Conservation (phyloP, 2,888 invertebrate genomes). For the Himalopsyche anomala region DNA sequence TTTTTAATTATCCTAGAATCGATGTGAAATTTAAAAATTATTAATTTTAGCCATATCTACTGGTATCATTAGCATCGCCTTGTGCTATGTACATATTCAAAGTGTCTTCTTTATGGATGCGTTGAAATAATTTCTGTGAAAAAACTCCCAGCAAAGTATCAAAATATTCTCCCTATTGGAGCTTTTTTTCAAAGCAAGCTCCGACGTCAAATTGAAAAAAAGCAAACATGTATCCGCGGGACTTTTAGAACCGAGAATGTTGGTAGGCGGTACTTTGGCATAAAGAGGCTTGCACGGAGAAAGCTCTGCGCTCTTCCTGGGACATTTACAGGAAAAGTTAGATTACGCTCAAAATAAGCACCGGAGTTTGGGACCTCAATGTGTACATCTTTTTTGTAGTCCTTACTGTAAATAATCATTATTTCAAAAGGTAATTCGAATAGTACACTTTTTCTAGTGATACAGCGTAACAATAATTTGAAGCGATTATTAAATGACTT, state of each 20-base stretch:
- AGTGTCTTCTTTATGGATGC: too few relatives aligned
- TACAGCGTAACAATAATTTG: too few relatives aligned
- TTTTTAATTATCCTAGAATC: too few relatives aligned
- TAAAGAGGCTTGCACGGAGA: conserved; percentile 54
- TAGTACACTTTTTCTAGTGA: too few relatives aligned
- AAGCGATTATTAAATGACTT: too few relatives aligned
- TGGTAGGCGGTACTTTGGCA: conserved; percentile 47
- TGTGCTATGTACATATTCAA: too few relatives aligned
- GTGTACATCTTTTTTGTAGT: not conserved
- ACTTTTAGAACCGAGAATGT: conserved; percentile 44
- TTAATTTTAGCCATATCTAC: too few relatives aligned
- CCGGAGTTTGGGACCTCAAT: not conserved
- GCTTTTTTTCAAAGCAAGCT: conserved; percentile 46
- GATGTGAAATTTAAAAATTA: too few relatives aligned
- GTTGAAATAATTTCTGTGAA: not conserved
- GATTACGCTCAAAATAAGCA: not conserved
- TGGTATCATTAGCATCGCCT: too few relatives aligned
- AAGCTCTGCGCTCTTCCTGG: conserved; percentile 51
- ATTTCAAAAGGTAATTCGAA: too few relatives aligned
- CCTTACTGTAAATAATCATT: too few relatives aligned
- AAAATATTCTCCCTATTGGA: conserved; percentile 4
- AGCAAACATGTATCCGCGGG: conserved; percentile 37
- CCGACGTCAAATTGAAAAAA: conserved; percentile 46
- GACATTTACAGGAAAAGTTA: conserved; percentile 51
- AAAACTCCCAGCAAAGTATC: not conserved